Conservation (phyloP, 1,140 invertebrate species). For the Drosophila varians region DNA sequence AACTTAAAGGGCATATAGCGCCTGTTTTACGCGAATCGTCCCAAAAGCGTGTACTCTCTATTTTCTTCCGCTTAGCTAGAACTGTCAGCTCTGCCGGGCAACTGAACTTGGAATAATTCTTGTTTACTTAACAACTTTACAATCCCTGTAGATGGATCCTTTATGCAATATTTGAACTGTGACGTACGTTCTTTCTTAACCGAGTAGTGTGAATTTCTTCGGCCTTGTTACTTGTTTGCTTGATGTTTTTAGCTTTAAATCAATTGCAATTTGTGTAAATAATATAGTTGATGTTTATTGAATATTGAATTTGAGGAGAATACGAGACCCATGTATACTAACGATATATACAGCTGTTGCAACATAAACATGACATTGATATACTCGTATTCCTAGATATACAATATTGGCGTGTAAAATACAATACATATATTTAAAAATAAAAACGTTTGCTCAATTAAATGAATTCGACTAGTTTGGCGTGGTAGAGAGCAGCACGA, state of each 20-base stretch:
- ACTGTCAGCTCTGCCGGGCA: slow-evolving; percentile 30
- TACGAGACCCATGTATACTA: slow-evolving; percentile 28
- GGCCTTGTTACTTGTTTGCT: slow-evolving; percentile 69
- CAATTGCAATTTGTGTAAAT: slow-evolving; percentile 65
- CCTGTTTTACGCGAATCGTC: slow-evolving; percentile 73
- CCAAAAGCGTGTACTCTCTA: slow-evolving; percentile 66
- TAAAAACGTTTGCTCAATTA: slow-evolving; percentile 60
- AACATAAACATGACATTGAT: slow-evolving; percentile 28
- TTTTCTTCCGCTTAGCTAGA: slow-evolving; percentile 39
- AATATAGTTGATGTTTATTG: slow-evolving; percentile 75
- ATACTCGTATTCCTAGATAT: slow-evolving; percentile 37
- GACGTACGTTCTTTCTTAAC: slow-evolving; percentile 45
- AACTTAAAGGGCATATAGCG: slow-evolving; percentile 75
- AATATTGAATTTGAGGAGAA: slow-evolving; percentile 64
- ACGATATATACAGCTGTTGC: slow-evolving; percentile 34
- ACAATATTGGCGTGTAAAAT: slow-evolving; percentile 60
- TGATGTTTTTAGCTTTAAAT: slow-evolving; percentile 55
- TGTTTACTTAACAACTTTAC: slow-evolving; percentile 16
- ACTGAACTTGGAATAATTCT: slow-evolving; percentile 6
- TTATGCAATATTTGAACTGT: slow-evolving; percentile 73
- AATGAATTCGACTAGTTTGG: slow-evolving; percentile 58
- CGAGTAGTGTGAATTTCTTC: slow-evolving; percentile 51
- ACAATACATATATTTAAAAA: slow-evolving; percentile 54
- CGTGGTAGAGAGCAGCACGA: slow-evolving; percentile 77
- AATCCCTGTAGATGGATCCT: slow-evolving; percentile 40